Conservation (phyloP, 2,113 vertebrate species). For the Lepisosteus oculatus region DNA sequence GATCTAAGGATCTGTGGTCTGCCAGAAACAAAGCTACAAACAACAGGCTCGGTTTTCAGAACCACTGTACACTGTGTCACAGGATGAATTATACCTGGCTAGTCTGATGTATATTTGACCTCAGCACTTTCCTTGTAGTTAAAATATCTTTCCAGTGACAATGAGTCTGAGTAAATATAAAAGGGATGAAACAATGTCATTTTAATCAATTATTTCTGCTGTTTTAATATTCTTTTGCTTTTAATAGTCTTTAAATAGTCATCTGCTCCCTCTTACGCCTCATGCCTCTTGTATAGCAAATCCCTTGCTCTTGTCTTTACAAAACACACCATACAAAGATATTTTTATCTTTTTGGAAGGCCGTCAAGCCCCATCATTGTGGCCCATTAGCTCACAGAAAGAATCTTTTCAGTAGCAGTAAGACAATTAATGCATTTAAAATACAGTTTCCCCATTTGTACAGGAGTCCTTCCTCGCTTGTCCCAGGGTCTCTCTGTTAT, state of each 20-base stretch:
- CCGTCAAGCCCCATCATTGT: background rate
- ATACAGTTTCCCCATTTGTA: too few species aligned
- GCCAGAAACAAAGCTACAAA: too few species aligned
- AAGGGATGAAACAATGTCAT: background rate
- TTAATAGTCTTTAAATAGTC: background rate
- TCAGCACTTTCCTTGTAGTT: background rate
- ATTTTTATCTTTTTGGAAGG: background rate
- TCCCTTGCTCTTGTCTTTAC: background rate
- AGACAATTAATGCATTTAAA: background rate
- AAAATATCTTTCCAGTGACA: background rate
- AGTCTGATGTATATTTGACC: too few species aligned
- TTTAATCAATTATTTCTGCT: slow-evolving; percentile 7
- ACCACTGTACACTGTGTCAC: too few species aligned
- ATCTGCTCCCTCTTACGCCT: slow-evolving; percentile 7
- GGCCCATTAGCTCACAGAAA: too few species aligned
- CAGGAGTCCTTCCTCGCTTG: background rate
- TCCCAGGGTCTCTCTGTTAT: background rate
- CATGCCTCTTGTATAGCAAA: slow-evolving; percentile 3
- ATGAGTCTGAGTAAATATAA: background rate
- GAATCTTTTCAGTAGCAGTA: background rate
- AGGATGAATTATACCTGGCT: background rate
- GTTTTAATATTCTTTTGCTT: slow-evolving; percentile 2
- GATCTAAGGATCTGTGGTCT: too few species aligned
- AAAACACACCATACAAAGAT: background rate
- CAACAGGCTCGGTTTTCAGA: too few species aligned